Conservation (phyloP, 2,888 invertebrate genomes). For the Diachrysia chrysitis region DNA sequence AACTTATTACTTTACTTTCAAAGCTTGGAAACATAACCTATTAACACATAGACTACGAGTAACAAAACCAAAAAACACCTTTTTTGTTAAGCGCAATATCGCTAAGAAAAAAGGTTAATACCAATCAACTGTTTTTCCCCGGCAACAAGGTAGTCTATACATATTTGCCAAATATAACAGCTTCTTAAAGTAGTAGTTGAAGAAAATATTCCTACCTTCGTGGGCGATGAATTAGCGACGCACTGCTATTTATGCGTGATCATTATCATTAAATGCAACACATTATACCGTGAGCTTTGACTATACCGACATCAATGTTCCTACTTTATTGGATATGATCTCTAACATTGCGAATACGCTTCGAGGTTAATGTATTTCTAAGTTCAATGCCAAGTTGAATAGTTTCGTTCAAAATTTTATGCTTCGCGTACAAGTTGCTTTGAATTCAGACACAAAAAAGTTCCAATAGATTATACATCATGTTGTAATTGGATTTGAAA, state of each 20-base stretch:
- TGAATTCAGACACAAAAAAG: no score
- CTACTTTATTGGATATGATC: constrained; percentile 8
- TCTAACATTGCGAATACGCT: neutral
- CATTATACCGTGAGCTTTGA: constrained; percentile 44
- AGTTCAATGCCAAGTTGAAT: neutral
- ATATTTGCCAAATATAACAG: neutral
- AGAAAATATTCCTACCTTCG: constrained; percentile 22
- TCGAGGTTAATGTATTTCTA: neutral
- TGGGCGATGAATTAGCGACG: constrained; percentile 52
- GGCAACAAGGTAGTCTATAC: neutral
- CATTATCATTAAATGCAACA: constrained; percentile 55
- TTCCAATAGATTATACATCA: neutral
- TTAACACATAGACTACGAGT: no score
- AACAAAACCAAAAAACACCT: no score
- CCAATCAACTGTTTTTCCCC: neutral
- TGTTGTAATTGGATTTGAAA: neutral
- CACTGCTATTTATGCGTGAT: constrained; percentile 45
- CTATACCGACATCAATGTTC: constrained; percentile 32
- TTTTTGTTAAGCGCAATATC: no score
- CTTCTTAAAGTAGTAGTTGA: constrained; percentile 3
- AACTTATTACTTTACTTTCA: no score
- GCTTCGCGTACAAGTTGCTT: no score
- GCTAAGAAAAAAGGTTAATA: no score
- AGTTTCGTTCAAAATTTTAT: neutral
- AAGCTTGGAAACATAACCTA: no score